Conservation (phyloP, 2,797 vertebrate species). For the Eulemur mongoz region DNA sequence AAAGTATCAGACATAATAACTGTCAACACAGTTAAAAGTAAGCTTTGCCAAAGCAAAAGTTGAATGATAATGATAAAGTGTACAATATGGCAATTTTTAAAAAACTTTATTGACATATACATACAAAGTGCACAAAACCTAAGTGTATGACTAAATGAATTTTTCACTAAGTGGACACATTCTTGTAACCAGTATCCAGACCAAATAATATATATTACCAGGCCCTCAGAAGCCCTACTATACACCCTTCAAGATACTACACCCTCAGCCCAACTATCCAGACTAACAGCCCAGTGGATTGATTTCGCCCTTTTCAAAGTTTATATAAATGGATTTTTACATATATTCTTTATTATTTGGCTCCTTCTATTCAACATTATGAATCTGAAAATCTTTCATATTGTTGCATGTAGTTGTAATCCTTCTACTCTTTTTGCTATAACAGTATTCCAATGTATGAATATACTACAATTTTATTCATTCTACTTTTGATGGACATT, state of each 20-base stretch:
- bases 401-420: not conserved
- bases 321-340: not conserved
- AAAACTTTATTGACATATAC: not conserved
- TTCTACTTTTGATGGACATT: not conserved
- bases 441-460: not conserved
- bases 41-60: not conserved
- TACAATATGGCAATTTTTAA: not conserved
- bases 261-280: not conserved
- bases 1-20: not conserved
- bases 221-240: not conserved
- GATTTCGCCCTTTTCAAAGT: not conserved
- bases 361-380: not conserved
- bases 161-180: not conserved
- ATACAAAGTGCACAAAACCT: not conserved
- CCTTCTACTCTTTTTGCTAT: not conserved
- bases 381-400: not conserved
- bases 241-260: not conserved
- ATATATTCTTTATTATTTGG: not conserved
- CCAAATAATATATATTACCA: not conserved
- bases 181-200: not conserved
- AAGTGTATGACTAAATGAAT: not conserved
- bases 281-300: not conserved
- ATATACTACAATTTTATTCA: not conserved
- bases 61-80: not conserved
- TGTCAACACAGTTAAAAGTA: slow-evolving; percentile 7